Evolutionary conservation across 2,888 invertebrate genomes (phyloP).

Genomic region (Aethes cnicana): DNA sequence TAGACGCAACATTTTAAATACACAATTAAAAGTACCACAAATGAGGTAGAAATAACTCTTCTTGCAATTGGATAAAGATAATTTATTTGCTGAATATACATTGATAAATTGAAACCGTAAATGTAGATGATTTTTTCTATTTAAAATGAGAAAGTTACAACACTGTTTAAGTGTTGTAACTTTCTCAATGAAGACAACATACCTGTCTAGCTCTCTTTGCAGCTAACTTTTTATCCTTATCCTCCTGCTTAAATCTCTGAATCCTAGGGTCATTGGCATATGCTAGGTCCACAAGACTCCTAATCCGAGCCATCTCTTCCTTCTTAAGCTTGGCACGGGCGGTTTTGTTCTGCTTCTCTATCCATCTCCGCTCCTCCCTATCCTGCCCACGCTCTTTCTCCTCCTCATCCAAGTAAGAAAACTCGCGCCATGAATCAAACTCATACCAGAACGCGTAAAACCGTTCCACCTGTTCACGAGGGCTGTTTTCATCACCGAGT

Average conservation of each 20-base stretch:
- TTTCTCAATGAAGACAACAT: conserved; percentile 21
- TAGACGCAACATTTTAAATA: background rate
- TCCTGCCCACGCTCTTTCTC: conserved; percentile 99
- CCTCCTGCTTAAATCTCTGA: conserved; percentile 94
- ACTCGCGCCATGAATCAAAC: conserved; percentile 99
- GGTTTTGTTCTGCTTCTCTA: conserved; percentile 98
- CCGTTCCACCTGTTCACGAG: conserved; percentile 91
- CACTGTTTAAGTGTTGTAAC: too few relatives aligned
- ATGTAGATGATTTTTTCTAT: too few relatives aligned
- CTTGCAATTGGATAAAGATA: too few relatives aligned
- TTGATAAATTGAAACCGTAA: too few relatives aligned
- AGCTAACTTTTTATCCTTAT: conserved; percentile 94
- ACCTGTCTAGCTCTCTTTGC: conserved; percentile 93
- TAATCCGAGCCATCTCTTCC: conserved; percentile 96
- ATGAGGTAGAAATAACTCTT: too few relatives aligned
- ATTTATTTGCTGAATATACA: too few relatives aligned
- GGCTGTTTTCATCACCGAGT: conserved; percentile 89
- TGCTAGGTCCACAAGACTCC: conserved; percentile 95
- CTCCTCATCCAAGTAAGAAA: conserved; percentile 98
- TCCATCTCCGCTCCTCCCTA: conserved; percentile 97
- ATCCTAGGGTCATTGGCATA: conserved; percentile 97
- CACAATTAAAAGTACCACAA: too few relatives aligned
- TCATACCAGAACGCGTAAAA: conserved; percentile 99
- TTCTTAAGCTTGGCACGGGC: conserved; percentile 96
- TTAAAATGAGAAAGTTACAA: too few relatives aligned